A percentile compares a stretch with the other conserved stretches of the same genome.
Evolutionary conservation across 2,888 invertebrate genomes (phyloP).

Genomic region (Thalpophila matura): DNA sequence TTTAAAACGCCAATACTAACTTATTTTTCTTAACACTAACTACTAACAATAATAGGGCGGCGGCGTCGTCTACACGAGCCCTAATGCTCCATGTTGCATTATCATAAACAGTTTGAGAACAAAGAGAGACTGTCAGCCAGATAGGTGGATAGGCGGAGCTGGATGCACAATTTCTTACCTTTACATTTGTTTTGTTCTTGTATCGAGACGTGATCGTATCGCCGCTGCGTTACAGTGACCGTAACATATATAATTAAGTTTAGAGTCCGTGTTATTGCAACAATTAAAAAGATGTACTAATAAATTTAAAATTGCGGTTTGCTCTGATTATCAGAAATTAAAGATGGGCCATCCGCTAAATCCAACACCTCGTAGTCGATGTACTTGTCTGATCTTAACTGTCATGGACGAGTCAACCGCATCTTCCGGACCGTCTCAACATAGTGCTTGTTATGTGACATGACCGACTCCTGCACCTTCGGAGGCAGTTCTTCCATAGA

Average conservation of each 20-base stretch:
- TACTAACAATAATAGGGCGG: too few relatives aligned
- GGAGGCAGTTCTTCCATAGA: constrained; percentile 78
- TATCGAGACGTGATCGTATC: constrained; percentile 19
- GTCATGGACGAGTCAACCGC: constrained; percentile 77
- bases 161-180: constrained; percentile 30
- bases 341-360: constrained; percentile 46
- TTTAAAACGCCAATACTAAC: too few relatives aligned
- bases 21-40: too few relatives aligned
- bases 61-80: too few relatives aligned
- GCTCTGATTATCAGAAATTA: constrained; percentile 30
- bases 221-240: constrained; percentile 44
- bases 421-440: constrained; percentile 74
- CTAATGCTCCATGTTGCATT: too few relatives aligned
- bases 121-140: constrained; percentile 23
- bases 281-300: constrained; percentile 8
- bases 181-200: constrained; percentile 1
- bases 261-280: constrained; percentile 26
- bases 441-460: constrained; percentile 80
- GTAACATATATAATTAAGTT: constrained; percentile 58
- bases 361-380: constrained; percentile 76
- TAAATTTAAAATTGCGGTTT: constrained; percentile 36
- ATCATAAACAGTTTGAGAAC: constrained; percentile 22
- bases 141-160: constrained; percentile 47
- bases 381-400: constrained; percentile 74
- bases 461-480: constrained; percentile 74